Conservation (phyloP, 2,797 vertebrate genomes). For the Cetoscarus ocellatus region DNA sequence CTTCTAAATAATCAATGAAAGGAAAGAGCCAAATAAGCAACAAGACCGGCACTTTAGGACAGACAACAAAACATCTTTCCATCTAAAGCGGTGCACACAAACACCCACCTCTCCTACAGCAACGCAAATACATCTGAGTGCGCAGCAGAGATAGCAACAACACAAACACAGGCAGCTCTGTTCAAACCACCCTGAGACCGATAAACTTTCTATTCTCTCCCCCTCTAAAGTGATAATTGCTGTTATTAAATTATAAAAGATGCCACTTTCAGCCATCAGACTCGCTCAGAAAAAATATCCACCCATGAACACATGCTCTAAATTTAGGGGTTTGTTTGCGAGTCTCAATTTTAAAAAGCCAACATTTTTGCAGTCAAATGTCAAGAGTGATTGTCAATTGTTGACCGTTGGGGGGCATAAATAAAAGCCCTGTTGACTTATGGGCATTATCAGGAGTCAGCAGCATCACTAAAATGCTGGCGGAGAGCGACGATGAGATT, state of each 20-base stretch:
- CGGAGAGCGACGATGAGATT: slow-evolving; percentile 42
- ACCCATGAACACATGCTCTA: slow-evolving; percentile 2
- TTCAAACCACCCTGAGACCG: slow-evolving; percentile 37
- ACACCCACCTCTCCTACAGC: slow-evolving; percentile 4
- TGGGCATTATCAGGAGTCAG: slow-evolving; percentile 50
- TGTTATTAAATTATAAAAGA: slow-evolving; percentile 58
- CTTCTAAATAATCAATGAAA: slow-evolving; percentile 33
- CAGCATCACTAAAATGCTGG: slow-evolving; percentile 28
- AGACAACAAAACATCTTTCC: slow-evolving; percentile 36
- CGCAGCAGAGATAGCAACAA: slow-evolving; percentile 40
- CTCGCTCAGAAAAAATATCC: slow-evolving; percentile 42
- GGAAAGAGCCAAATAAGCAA: slow-evolving; percentile 33
- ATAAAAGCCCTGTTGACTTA: slow-evolving; percentile 24
- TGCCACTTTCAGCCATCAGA: slow-evolving; percentile 43
- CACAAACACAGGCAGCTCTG: slow-evolving; percentile 47
- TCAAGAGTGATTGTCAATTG: slow-evolving; percentile 28
- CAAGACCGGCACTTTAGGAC: slow-evolving; percentile 14
- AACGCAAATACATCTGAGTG: slow-evolving; percentile 32
- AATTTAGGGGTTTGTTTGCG: background rate
- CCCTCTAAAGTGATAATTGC: slow-evolving; percentile 45
- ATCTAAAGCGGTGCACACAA: background rate
- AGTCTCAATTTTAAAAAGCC: background rate
- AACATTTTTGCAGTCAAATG: slow-evolving; percentile 22
- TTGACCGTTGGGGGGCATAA: slow-evolving; percentile 30
- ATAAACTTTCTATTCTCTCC: slow-evolving; percentile 42